Conservation (phyloP, 2,113 vertebrate species). For the Paradoxurus hermaphroditus region DNA sequence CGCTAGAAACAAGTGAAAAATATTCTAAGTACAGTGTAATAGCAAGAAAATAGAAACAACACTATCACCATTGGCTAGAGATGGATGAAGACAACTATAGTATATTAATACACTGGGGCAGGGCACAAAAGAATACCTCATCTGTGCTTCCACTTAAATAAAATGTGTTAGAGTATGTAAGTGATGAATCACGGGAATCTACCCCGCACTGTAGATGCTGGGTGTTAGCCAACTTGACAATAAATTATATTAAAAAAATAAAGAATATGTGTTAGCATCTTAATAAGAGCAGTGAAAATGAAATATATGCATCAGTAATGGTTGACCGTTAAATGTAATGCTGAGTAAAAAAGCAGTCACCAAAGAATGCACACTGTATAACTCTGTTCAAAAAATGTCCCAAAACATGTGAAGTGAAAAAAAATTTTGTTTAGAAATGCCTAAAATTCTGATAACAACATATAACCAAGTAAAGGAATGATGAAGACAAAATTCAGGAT, state of each 20-base stretch:
- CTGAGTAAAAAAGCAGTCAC: neutral
- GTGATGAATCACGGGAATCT: too few species aligned
- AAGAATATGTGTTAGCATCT: neutral
- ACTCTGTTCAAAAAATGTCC: neutral
- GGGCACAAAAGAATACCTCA: neutral
- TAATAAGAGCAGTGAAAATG: neutral
- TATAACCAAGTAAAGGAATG: neutral
- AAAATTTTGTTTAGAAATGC: constrained; percentile 10
- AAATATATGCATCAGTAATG: neutral
- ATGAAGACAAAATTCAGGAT: neutral
- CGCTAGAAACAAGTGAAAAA: neutral
- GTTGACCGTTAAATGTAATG: neutral
- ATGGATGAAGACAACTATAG: neutral
- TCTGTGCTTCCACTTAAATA: neutral
- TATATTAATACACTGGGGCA: neutral
- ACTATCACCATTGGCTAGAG: neutral
- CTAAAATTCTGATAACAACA: neutral
- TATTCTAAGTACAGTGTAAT: neutral
- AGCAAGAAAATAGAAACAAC: neutral
- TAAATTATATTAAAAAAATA: neutral
- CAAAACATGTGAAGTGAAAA: constrained; percentile 1
- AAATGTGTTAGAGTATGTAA: neutral
- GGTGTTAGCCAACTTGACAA: too few species aligned
- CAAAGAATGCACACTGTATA: neutral
- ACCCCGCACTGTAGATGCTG: too few species aligned